phyloP scores from a whole-genome alignment of 2,113 vertebrate species.

The Hoplias malabaricus region DNA sequence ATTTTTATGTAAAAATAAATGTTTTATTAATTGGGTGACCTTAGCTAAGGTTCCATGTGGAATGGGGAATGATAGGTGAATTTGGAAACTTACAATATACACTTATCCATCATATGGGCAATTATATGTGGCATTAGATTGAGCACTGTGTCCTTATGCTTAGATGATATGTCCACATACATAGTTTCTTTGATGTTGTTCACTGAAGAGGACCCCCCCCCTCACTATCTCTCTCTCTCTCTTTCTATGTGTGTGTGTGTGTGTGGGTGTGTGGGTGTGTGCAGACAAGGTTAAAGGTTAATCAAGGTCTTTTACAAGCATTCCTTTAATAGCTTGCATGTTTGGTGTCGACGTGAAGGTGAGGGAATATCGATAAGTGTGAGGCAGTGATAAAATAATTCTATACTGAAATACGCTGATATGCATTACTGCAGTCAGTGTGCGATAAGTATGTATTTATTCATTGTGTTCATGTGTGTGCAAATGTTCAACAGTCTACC shows the following conservation, averaged over 20 bases:
- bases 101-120: too few species aligned
- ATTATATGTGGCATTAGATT: too few species aligned
- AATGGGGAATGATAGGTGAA: too few species aligned
- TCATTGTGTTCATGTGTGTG: constrained; percentile 5
- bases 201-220: too few species aligned
- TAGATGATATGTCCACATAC: too few species aligned
- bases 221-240: not conserved
- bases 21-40: too few species aligned
- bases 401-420: not conserved
- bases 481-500: not conserved
- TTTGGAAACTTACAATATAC: too few species aligned
- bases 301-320: not conserved
- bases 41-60: too few species aligned
- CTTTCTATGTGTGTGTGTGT: not conserved
- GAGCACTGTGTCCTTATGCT: too few species aligned
- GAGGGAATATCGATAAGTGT: not conserved
- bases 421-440: not conserved
- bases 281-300: not conserved
- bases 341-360: not conserved
- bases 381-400: not conserved
- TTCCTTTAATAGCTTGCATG: not conserved
- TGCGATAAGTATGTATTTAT: constrained; percentile 4
- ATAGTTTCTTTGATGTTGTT: too few species aligned
- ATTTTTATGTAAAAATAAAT: too few species aligned
- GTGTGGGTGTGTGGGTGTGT: not conserved